Evolutionary conservation across 53 echinoderm and acorn worm genomes (phyloP), one percentile per base, ranked within the genome.

Genomic region (Mesocentrotus franciscanus): DNA sequence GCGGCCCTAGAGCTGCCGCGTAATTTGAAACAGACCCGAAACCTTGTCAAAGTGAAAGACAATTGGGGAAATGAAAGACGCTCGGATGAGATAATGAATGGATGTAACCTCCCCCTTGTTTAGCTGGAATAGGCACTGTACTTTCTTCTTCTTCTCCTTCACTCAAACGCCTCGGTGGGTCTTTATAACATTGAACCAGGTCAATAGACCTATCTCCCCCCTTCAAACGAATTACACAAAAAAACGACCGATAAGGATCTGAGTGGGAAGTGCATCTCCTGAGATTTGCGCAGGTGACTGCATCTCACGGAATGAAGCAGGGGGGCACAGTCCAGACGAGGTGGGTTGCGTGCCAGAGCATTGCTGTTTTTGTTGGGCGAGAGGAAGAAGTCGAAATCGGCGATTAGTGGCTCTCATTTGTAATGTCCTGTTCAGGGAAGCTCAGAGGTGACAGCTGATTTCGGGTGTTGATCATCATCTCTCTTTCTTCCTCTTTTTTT

Each of bases 351-450:
- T 93, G 93, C 93, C 93, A 93, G 93, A 93, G 93, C 81, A 61
- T 58, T 20, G 17, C 93, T 93, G 93, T 93, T 93, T 93, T 93
- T 42, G 93, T 81, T 79, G 81, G 93, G 62, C 60, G 35, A 81
- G 81, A 93, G 93, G 93, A 93, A 93, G 81, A 61, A 78, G 93
- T 81, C 61, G 61, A 93, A 93, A 93, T 79, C 93, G 93, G 93
- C 93, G 93, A 93, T 93, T 93, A 93, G 66, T 93, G 93, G 81
- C 79, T 79, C 93, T 93, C 93, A 81, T 93, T 93, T 93, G 93
- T 93, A 93, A 93, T 93, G 93, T 93, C 93, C 93, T 93, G 93
- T 93, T 93, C 59, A 60, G 79, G 79, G 81, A 81, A 78, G 78
- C 81, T 22, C 60, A 0, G 83, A 93, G 93, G 93, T 93, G 93